Base-by-base conservation (phyloP, 2,113 vertebrate genomes). In the Abramis brama region DNA sequence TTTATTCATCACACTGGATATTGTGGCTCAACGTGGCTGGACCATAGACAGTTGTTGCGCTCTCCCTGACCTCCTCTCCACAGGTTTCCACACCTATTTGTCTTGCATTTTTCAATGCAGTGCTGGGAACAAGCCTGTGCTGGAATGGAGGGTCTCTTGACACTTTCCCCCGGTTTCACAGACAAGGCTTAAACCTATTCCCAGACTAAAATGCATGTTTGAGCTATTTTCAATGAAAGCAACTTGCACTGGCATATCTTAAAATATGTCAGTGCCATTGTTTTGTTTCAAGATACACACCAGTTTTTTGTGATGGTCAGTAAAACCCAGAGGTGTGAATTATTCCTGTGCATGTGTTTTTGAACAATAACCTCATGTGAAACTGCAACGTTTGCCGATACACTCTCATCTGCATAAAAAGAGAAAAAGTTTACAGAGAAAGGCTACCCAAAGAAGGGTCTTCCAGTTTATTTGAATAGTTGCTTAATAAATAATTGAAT, bases 401-500 rank as follows among this genome's bases (percentile, higher is more conserved):
- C 59, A 30, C 60, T 30, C 39, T 66, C 23, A 66, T 66, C 39
- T 66, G 39, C 30, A 8, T 39, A 33, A 33, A 33, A 33, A 33
- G 33, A 33, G 33, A 33, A 33, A 33, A 33, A 33, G 60, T 47
- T 81, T 81, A 81, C 23, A 68, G 25, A 27, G 13, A 50, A 30
- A 21, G 3, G 8, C 23, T 4, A 47, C 50, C 17, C 15, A 50
- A 45, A 4, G 47, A 66, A 23, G 30, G 33, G 15, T 78, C 74
- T 12, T 2, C 10, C 3, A 11, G 9, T 66, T 45, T 68, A 4
- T 68, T 33, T 30, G 5, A 64, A n/a, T 11, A 33, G n/a, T 47
- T 33, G 15, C 39, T 64, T 27, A 80, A 47, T 64, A 47, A 45
- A 80, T 45, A 62, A 80, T 80, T 82, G n/a, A 50, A 25, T 68